Percentiles rank a stretch among this genome's conserved stretches.
Evolutionary conservation across 1,140 invertebrate genomes (phyloP).

Genomic region (Zaprionus inermis): DNA sequence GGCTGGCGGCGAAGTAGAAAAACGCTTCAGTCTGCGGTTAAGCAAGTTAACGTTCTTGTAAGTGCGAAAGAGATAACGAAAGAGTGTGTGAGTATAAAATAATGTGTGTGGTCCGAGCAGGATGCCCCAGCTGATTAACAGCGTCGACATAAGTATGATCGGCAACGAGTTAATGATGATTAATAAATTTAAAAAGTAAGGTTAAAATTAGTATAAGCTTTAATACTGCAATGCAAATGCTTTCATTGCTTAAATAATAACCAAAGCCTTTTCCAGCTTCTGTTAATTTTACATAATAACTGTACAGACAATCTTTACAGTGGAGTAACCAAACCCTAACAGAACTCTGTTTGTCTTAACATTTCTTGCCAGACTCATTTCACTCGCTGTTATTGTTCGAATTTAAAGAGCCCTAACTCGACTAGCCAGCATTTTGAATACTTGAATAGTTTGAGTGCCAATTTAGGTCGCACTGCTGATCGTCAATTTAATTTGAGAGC

Average conservation of each 20-base stretch:
- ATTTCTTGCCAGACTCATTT: neutral
- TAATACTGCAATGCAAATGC: too few relatives aligned
- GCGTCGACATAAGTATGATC: neutral
- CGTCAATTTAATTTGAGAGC: slow-evolving; percentile 49
- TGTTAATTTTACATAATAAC: neutral
- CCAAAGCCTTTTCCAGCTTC: too few relatives aligned
- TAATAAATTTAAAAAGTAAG: too few relatives aligned
- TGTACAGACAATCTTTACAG: neutral
- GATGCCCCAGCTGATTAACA: neutral
- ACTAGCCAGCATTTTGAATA: neutral
- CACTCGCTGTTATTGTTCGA: neutral
- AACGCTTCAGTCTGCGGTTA: slow-evolving; percentile 14
- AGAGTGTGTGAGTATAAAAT: neutral
- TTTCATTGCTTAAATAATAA: too few relatives aligned
- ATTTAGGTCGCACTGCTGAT: slow-evolving; percentile 11
- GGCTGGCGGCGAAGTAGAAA: neutral
- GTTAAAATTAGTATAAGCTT: too few relatives aligned
- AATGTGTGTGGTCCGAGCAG: neutral
- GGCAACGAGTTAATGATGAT: neutral
- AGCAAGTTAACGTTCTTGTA: slow-evolving; percentile 11
- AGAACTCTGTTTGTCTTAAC: neutral
- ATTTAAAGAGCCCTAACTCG: neutral
- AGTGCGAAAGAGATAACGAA: neutral
- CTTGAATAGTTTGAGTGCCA: slow-evolving; percentile 2
- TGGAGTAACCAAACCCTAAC: neutral